Evolutionary conservation across 2,888 invertebrate genomes (phyloP).

Genomic region (Caenorhabditis parvicauda): DNA sequence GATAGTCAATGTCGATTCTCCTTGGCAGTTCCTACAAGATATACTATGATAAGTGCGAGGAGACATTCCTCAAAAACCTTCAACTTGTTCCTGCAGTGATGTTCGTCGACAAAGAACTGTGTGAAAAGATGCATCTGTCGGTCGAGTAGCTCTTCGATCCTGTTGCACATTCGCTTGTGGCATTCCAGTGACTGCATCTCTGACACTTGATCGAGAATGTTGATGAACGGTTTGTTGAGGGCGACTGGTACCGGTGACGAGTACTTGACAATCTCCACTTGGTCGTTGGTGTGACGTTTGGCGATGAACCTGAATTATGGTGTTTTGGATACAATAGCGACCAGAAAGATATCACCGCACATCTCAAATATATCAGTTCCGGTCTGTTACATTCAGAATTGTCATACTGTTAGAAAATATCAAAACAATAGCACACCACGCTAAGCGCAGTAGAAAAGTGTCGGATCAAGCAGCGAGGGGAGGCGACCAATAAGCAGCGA

Average conservation of each 20-base stretch:
- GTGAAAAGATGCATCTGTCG: constrained; percentile 45
- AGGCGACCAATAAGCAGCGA: no score
- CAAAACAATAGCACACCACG: no score
- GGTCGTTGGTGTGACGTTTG: constrained; percentile 27
- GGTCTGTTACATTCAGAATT: no score
- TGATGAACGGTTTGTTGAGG: constrained; percentile 63
- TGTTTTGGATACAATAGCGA: neutral
- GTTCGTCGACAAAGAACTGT: constrained; percentile 46
- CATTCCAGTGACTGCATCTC: constrained; percentile 44
- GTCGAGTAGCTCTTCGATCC: constrained; percentile 56
- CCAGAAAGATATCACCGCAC: no score
- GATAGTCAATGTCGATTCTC: constrained; percentile 25
- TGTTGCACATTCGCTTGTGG: constrained; percentile 44
- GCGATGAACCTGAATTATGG: constrained; percentile 16
- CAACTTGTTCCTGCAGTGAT: constrained; percentile 37
- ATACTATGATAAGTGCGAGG: neutral
- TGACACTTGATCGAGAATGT: constrained; percentile 61
- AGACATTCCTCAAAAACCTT: constrained; percentile 12
- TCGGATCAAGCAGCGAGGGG: no score
- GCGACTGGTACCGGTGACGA: constrained; percentile 52
- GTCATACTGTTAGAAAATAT: no score
- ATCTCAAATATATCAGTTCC: no score
- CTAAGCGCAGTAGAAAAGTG: no score
- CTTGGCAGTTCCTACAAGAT: constrained; percentile 28
- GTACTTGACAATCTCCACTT: constrained; percentile 56